phyloP scores from a whole-genome alignment of 2,113 vertebrate species.

The Emydocephalus ijimae region DNA sequence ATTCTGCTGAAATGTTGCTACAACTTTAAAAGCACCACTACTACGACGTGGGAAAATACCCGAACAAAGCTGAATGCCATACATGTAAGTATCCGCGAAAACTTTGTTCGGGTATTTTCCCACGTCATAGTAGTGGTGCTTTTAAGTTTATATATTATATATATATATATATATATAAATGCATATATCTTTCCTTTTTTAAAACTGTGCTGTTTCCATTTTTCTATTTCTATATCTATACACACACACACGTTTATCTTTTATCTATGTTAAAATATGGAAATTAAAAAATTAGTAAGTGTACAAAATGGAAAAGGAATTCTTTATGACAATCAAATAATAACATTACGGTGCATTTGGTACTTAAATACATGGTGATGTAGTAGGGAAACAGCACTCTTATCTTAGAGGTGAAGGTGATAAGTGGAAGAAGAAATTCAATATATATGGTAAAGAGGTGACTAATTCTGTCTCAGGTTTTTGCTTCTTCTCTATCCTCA shows the following conservation, averaged over 20 bases:
- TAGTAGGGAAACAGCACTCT: background rate
- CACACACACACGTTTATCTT: background rate
- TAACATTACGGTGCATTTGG: background rate
- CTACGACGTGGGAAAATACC: too few relatives aligned
- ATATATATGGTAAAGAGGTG: background rate
- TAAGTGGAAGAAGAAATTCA: background rate
- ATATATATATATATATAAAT: too few relatives aligned
- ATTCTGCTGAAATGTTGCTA: too few relatives aligned
- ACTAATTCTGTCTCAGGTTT: background rate
- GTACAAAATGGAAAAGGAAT: background rate
- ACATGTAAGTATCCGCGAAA: too few relatives aligned
- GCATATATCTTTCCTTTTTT: background rate
- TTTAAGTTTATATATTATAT: background rate
- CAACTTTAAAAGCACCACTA: too few relatives aligned
- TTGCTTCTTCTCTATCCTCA: background rate
- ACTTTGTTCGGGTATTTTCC: too few relatives aligned
- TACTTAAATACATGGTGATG: background rate
- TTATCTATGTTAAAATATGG: background rate
- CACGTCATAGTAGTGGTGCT: too few relatives aligned
- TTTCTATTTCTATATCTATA: background rate
- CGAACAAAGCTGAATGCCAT: too few relatives aligned
- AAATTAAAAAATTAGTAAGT: background rate
- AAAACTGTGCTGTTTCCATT: background rate
- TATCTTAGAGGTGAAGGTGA: background rate
- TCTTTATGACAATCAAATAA: background rate